A percentile compares a stretch with the other conserved stretches of the same genome.
Evolutionary conservation across 2,113 vertebrate species (phyloP).

Genomic region (Gnathochromis pfefferi): DNA sequence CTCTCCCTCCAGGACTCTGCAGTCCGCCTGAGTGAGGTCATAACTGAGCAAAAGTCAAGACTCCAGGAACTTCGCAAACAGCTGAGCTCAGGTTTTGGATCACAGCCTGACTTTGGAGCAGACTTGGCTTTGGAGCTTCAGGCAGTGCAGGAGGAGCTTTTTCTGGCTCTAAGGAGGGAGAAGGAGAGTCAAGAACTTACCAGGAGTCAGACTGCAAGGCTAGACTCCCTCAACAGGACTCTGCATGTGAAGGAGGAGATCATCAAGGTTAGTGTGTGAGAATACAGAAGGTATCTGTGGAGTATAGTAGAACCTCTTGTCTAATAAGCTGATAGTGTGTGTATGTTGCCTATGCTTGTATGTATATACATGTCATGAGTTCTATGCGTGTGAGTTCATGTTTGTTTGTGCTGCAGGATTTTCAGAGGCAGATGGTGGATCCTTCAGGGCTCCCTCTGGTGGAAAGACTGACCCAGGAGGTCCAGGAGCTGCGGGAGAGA

Average conservation of each 20-base stretch:
- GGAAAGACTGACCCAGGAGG: conserved; percentile 79
- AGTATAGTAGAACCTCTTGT: not conserved
- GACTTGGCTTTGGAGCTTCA: conserved; percentile 50
- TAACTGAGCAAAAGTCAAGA: conserved; percentile 75
- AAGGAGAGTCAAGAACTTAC: conserved; percentile 81
- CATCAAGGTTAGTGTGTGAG: conserved; percentile 75
- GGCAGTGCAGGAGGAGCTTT: conserved; percentile 78
- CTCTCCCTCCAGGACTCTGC: conserved; percentile 65
- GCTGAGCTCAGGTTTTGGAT: conserved; percentile 25
- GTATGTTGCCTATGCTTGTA: not conserved
- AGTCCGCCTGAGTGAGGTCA: conserved; percentile 70
- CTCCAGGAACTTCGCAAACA: conserved; percentile 79
- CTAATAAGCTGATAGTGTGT: not conserved
- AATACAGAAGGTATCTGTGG: not conserved
- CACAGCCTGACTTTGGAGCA: not conserved
- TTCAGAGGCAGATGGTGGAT: conserved; percentile 82
- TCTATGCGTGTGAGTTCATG: not conserved
- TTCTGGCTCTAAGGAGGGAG: conserved; percentile 76
- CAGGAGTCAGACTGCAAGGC: conserved; percentile 70
- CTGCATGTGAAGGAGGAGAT: conserved; percentile 81
- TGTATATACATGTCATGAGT: not conserved
- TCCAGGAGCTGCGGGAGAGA: conserved; percentile 79
- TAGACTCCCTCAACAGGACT: conserved; percentile 77
- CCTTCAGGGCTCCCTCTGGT: conserved; percentile 79
- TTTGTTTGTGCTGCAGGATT: conserved; percentile 66